Evolutionary conservation across 2,888 invertebrate genomes (phyloP).

Genomic region (Gymnosoma rotundatum): DNA sequence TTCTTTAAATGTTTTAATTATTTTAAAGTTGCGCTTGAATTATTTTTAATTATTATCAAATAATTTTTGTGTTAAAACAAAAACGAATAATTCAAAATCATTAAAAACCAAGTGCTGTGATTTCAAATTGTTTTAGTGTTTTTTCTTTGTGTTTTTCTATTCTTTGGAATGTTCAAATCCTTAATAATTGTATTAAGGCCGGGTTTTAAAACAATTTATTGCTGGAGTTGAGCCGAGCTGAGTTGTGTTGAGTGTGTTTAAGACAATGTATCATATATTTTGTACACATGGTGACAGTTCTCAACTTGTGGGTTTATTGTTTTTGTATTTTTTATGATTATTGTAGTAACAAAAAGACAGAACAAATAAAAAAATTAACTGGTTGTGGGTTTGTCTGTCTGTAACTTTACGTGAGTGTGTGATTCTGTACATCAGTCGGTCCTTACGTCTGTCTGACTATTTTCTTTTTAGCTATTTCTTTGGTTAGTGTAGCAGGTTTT

Average conservation of each 20-base stretch:
- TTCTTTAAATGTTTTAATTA: constrained; percentile 32
- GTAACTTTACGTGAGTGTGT: neutral
- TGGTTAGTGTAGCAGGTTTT: constrained; percentile 60
- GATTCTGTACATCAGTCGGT: neutral
- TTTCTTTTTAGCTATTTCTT: constrained; percentile 47
- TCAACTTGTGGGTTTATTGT: constrained; percentile 65
- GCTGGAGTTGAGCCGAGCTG: constrained; percentile 22
- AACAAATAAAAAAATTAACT: constrained; percentile 44
- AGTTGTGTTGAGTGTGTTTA: constrained; percentile 61
- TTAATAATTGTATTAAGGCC: constrained; percentile 58
- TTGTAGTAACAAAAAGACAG: constrained; percentile 17
- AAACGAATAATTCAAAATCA: constrained; percentile 77
- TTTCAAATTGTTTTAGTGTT: constrained; percentile 77
- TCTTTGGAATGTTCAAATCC: constrained; percentile 27
- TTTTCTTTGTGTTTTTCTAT: neutral
- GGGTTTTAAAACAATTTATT: constrained; percentile 3
- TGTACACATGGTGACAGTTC: constrained; percentile 63
- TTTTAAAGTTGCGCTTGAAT: constrained; percentile 3
- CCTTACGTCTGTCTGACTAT: constrained; percentile 18
- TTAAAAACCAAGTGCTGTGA: constrained; percentile 77
- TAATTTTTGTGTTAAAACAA: constrained; percentile 28
- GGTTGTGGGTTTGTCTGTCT: constrained; percentile 24
- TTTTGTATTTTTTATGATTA: constrained; percentile 50
- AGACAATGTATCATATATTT: constrained; percentile 56
- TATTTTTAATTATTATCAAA: constrained; percentile 43